Evolutionary conservation across 2,113 vertebrate species (phyloP), one percentile per base, ranked within the genome.

Genomic region (Gambusia holbrooki): DNA sequence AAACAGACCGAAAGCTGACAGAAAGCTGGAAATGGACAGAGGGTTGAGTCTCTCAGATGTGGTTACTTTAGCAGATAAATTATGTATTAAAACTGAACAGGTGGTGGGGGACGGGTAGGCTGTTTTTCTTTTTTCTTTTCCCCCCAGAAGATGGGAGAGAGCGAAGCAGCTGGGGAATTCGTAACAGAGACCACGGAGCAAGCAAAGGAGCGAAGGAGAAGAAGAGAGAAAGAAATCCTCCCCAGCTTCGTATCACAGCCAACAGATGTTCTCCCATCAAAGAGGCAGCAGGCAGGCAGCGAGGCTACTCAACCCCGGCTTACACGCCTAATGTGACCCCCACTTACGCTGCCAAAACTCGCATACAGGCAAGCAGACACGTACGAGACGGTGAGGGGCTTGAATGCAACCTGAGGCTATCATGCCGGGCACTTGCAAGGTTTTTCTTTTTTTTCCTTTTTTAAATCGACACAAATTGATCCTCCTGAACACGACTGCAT

Each of bases 41-140:
- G 75, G 69, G 77, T 84, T 70, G 81, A 87, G 86, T 71, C 77
- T 77, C 81, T 84, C 29, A 61, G 86, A 86, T 93, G 89, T 82
- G 90, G 90, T 90, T 93, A 92, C 92, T 94, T 67, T 91, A 91
- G 88, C 79, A 87, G 84, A 92, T 92, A 86, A 92, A 93, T 94
- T 91, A 92, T 93, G 90, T 91, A 93, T 94, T 93, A 90, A 92
- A 94, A 92, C 86, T 71, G 90, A 90, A 92, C 92, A 92, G 92
- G 93, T 92, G 93, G 91, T 63, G 62, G 70, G 66, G 84, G 84
- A 90, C 86, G 79, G 84, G 84, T 70, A 82, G 84, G 85, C 71
- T 88, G 90, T 84, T 86, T 74, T 25, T 54, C 22, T 54, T 58
- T 54, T 58, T 54, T 9, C 0, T 17, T 91, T 85, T 86, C 74